phyloP scores from a whole-genome alignment of 2,797 vertebrate genomes.

The Siniperca obscura region DNA sequence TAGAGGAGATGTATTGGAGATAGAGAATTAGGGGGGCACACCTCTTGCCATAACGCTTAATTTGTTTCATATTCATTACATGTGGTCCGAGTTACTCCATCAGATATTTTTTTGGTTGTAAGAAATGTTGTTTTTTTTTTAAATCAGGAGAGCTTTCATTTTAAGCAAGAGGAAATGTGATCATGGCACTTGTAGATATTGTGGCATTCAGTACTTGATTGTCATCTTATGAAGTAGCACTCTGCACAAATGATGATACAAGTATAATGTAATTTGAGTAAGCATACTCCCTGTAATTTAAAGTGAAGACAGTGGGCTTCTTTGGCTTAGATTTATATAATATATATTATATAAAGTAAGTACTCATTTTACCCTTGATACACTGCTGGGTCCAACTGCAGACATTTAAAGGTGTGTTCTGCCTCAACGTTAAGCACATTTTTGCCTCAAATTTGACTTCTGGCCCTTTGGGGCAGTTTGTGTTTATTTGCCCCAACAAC shows the following conservation, averaged over 20 bases:
- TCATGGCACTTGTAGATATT: conserved; percentile 37
- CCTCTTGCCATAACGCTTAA: conserved; percentile 72
- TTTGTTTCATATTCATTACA: conserved; percentile 80
- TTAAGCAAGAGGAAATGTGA: conserved; percentile 46
- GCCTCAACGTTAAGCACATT: not conserved
- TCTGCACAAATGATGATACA: conserved; percentile 22
- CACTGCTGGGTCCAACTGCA: not conserved
- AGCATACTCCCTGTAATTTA: not conserved
- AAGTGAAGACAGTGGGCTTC: conserved; percentile 8
- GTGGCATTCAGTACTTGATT: conserved; percentile 36
- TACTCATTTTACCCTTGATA: not conserved
- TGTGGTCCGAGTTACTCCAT: conserved; percentile 79
- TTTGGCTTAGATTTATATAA: not conserved
- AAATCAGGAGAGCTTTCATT: conserved; percentile 40
- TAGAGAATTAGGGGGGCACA: conserved; percentile 75
- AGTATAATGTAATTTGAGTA: conserved; percentile 3
- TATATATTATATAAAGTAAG: not conserved
- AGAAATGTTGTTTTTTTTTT: conserved; percentile 16
- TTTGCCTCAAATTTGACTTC: not conserved
- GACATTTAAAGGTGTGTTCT: not conserved
- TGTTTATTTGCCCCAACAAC: not conserved
- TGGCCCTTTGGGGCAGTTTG: not conserved
- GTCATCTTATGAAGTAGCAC: conserved; percentile 30
- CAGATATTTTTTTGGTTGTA: conserved; percentile 47
- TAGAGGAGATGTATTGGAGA: conserved; percentile 78